Evolutionary conservation across 1,140 invertebrate genomes (phyloP).

Genomic region (Harpegnathos saltator): DNA sequence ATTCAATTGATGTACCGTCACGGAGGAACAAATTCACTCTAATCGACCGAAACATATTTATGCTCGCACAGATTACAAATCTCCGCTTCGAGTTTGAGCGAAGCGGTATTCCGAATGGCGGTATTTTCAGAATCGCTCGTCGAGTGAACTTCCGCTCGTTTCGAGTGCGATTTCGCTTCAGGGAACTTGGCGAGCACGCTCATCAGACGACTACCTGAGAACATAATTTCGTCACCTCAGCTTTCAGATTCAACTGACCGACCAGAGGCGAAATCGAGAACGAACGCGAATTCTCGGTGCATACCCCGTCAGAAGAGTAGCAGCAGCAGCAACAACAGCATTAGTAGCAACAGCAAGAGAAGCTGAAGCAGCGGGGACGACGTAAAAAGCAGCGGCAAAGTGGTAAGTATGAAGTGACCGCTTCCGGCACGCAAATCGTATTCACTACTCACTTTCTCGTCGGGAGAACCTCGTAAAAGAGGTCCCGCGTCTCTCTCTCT

Average conservation of each 20-base stretch:
- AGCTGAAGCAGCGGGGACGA: constrained; percentile 48
- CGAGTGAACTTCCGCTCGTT: too few species aligned
- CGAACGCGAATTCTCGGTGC: constrained; percentile 40
- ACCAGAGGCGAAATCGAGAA: constrained; percentile 57
- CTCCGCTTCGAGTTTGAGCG: too few species aligned
- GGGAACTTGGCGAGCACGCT: not conserved
- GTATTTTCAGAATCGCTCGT: too few species aligned
- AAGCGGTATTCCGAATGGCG: too few species aligned
- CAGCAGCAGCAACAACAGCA: not conserved
- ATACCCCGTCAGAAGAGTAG: not conserved
- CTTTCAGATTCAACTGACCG: constrained; percentile 62
- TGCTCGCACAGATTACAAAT: too few species aligned
- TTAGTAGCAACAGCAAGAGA: too few species aligned
- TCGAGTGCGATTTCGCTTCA: too few species aligned
- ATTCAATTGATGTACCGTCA: too few species aligned
- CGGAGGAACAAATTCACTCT: too few species aligned
- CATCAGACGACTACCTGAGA: not conserved
- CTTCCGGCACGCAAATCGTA: constrained; percentile 76
- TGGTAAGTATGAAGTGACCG: constrained; percentile 63
- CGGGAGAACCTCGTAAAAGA: constrained; percentile 76
- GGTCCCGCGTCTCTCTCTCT: constrained; percentile 32
- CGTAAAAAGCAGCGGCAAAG: constrained; percentile 67
- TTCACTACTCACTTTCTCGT: constrained; percentile 58
- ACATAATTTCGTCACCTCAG: constrained; percentile 35
- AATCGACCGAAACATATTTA: too few species aligned